Percentiles rank a stretch among this genome's conserved stretches.
Conservation (phyloP, 1,140 invertebrate species). For the Apis dorsata region DNA sequence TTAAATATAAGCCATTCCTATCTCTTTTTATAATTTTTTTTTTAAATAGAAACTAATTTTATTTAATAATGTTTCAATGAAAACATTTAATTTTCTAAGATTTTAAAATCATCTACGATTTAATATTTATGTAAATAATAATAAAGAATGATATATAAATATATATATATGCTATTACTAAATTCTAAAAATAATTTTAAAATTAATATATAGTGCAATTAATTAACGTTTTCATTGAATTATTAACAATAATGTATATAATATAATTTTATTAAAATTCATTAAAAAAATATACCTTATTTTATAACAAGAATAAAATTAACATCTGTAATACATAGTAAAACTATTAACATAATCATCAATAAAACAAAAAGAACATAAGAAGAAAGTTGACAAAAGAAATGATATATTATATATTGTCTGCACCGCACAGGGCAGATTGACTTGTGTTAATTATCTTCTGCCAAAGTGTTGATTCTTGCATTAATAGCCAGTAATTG, state of each 20-base stretch:
- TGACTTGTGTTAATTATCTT: constrained; percentile 84
- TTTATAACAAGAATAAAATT: constrained; percentile 25
- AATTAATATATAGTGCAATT: neutral
- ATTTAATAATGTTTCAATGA: neutral
- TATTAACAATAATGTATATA: constrained; percentile 11
- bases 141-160: constrained; percentile 11
- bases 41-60: constrained; percentile 18
- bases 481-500: constrained; percentile 87
- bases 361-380: constrained; percentile 65
- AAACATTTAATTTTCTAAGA: constrained; percentile 6
- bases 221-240: constrained; percentile 42
- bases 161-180: neutral
- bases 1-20: constrained; percentile 33
- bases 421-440: constrained; percentile 59
- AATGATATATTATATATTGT: constrained; percentile 65
- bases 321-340: constrained; percentile 46
- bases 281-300: constrained; percentile 27
- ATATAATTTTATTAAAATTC: constrained; percentile 22
- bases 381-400: constrained; percentile 74
- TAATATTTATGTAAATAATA: constrained; percentile 5
- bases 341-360: constrained; percentile 41
- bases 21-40: neutral
- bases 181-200: neutral
- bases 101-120: neutral
- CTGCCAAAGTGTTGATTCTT: constrained; percentile 87